These are phyloP conservation scores for Hydra vulgaris DNA, from an alignment of 30 jellyfish, hydroid and myxozoan species.

Conservation along the genomic window DNA sequence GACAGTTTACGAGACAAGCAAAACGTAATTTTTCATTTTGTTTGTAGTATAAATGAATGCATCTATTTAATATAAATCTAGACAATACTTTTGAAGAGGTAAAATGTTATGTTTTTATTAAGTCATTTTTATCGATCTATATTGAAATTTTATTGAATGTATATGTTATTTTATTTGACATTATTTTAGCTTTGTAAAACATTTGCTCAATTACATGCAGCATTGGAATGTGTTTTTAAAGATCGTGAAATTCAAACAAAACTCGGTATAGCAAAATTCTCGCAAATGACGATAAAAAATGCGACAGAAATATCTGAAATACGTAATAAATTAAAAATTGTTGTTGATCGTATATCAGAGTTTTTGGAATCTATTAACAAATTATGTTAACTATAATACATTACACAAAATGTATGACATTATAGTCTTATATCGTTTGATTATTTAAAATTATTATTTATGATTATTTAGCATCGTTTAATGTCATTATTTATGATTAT, in stretches of 20 bases:
- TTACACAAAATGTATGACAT: no score
- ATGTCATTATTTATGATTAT: no score
- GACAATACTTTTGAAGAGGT: no score
- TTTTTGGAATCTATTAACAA: neutral
- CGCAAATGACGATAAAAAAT: neutral
- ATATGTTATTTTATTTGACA: neutral
- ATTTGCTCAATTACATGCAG: neutral
- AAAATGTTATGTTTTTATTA: no score
- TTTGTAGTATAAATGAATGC: neutral
- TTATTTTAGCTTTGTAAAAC: neutral
- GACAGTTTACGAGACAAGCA: slow-evolving; percentile 3
- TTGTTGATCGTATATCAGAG: neutral
- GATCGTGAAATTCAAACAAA: neutral
- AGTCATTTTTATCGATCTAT: no score
- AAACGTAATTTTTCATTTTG: neutral
- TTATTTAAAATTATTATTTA: no score
- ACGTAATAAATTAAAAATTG: neutral
- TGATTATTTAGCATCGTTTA: no score
- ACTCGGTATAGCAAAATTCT: neutral
- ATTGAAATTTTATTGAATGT: no score
- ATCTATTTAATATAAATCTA: neutral
- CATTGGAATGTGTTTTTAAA: neutral
- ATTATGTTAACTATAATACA: neutral
- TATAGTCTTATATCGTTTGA: no score
- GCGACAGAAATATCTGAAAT: neutral